These are phyloP conservation scores for Zaprionus camerounensis DNA, from an alignment of 1,140 invertebrate genomes.

Conservation along the genomic window DNA sequence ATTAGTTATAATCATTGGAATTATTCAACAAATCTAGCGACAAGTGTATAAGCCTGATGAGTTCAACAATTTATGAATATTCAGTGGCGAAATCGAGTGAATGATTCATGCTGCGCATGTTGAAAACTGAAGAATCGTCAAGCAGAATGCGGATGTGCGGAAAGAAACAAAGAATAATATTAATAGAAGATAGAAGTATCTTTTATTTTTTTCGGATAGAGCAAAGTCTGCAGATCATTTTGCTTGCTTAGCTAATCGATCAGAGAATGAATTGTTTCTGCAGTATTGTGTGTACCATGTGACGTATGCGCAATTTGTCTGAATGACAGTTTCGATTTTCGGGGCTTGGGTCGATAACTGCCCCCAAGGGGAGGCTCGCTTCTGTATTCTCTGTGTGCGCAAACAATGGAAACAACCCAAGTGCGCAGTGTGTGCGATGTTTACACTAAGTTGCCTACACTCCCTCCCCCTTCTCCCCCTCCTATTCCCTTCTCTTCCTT, in stretches of 20 bases:
- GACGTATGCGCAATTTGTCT: slow-evolving; percentile 19
- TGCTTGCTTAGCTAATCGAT: slow-evolving; percentile 4
- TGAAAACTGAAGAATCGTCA: not conserved
- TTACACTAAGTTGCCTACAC: not conserved
- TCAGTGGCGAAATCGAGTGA: slow-evolving; percentile 2
- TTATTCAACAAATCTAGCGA: not conserved
- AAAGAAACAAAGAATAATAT: not conserved
- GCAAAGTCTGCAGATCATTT: slow-evolving; percentile 10
- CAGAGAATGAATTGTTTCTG: not conserved
- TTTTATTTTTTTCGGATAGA: not conserved
- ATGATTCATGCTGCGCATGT: not conserved
- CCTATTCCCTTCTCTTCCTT: not conserved
- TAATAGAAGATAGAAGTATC: not conserved
- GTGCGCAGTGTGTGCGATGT: slow-evolving; percentile 32
- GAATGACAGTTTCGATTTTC: slow-evolving; percentile 19
- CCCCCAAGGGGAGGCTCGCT: slow-evolving; percentile 54
- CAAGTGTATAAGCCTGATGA: not conserved
- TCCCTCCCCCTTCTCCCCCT: not conserved
- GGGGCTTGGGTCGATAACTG: slow-evolving; percentile 43
- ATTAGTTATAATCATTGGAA: not conserved
- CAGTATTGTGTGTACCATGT: slow-evolving; percentile 1
- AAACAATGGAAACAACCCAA: slow-evolving; percentile 73
- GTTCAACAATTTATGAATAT: not conserved
- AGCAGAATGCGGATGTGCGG: not conserved
- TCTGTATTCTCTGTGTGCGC: slow-evolving; percentile 11